A percentile compares a stretch with the other conserved stretches of the same genome.
These are phyloP conservation scores for Andrena flavipes DNA, from an alignment of 2,888 invertebrate species.

Conservation along the genomic window DNA sequence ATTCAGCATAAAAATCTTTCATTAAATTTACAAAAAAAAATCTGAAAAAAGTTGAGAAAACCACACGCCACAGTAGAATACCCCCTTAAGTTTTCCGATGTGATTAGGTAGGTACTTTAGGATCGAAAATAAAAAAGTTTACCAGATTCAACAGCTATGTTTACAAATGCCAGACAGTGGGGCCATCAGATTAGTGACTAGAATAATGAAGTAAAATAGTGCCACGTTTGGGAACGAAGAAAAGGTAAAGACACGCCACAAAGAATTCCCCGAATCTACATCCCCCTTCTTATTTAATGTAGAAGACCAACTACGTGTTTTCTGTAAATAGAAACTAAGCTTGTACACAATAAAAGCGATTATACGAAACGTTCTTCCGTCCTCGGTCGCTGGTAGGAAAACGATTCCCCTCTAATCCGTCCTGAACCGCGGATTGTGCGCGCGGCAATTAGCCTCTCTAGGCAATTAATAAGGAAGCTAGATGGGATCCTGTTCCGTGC, in stretches of 20 bases:
- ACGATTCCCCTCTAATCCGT: not conserved
- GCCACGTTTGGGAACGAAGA: not conserved
- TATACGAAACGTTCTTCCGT: not conserved
- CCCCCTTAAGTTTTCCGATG: not conserved
- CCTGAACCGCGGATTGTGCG: not conserved
- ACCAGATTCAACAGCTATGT: not conserved
- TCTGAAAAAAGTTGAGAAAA: too few species aligned
- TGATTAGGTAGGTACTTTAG: not conserved
- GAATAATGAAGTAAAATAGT: not conserved
- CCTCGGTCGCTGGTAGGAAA: not conserved
- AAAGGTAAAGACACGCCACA: too few species aligned
- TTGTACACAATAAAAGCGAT: constrained; percentile 29
- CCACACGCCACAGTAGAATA: too few species aligned
- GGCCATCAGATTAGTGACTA: not conserved
- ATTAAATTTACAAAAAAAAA: too few species aligned
- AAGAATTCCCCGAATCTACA: not conserved
- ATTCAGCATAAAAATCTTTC: too few species aligned
- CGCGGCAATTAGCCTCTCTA: not conserved
- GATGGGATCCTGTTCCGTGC: not conserved
- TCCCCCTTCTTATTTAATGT: not conserved
- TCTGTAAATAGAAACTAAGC: constrained; percentile 26
- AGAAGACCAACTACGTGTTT: constrained; percentile 8
- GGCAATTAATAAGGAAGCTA: constrained; percentile 17
- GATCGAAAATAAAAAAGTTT: not conserved
- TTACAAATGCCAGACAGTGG: too few species aligned